Evolutionary conservation across 2,113 vertebrate species (phyloP), one percentile per base, ranked within the genome.

Genomic region (Aleadryas rufinucha): DNA sequence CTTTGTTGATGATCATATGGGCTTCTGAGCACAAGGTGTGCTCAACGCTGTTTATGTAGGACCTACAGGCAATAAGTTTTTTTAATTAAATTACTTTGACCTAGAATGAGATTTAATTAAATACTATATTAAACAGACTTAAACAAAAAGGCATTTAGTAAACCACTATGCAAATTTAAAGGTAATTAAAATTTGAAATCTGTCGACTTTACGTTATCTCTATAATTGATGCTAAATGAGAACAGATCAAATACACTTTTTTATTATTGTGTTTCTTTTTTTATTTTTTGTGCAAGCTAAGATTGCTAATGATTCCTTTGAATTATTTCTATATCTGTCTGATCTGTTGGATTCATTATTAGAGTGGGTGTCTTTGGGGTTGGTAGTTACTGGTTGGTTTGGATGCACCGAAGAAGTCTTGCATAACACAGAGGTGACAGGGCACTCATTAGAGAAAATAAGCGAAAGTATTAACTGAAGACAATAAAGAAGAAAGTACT

Each of bases 171-270:
- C 90, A 96, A 65, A 97, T 96, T 95, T 93, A 82, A 90, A 93
- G 81, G 87, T 96, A 96, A 97, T 97, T 97, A 97, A 96, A 97
- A 94, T 94, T 83, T 84, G 53, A 87, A 72, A 90, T 95, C 86
- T 93, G 53, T 86, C 23, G 7, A 39, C 72, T 97, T 90, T 77
- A 91, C 13, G 4, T 76, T 93, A 71, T 92, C 88, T 96, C 78
- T 74, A 3, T 95, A 95, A 97, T 96, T 96, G 89, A 87, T 85
- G 81, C 61, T 95, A 93, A 97, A 96, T 94, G 68, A 79, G 79
- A 95, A 71, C 79, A 90, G 92, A 95, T 97, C 97, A 96, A 96
- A 96, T 93, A 88, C 74, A 69, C 41, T 90, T 97, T 83, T 70
- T 75, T 88, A 77, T 65, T 92, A 83, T 87, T 80, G 49, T 80